Percentiles rank a stretch among this genome's conserved stretches.
phyloP scores from a whole-genome alignment of 2,888 invertebrate species.

The Neuroscelio doddi region DNA sequence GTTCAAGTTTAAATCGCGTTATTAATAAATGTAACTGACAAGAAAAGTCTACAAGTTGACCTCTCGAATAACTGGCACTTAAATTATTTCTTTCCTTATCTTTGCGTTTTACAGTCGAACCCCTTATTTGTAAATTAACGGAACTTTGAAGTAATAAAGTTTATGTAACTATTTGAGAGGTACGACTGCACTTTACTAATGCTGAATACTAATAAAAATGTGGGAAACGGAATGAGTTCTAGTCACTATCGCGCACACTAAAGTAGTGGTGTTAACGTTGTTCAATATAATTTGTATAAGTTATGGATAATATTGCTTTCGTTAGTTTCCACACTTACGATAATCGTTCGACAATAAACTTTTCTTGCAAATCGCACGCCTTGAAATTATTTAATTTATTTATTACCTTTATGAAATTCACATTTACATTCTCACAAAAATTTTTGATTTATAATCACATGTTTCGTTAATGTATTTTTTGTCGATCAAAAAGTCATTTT shows the following conservation, averaged over 20 bases:
- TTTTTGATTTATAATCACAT: too few species aligned
- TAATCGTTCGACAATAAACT: constrained; percentile 44
- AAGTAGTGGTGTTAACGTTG: constrained; percentile 32
- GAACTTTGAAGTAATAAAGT: too few species aligned
- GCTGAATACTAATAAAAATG: constrained; percentile 31
- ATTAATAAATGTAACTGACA: constrained; percentile 5
- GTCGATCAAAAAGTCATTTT: too few species aligned
- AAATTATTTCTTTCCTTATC: neutral
- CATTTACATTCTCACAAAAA: too few species aligned
- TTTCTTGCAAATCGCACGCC: constrained; percentile 35
- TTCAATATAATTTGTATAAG: constrained; percentile 35
- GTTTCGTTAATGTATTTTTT: too few species aligned
- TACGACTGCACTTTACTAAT: constrained; percentile 38
- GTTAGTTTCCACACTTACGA: constrained; percentile 33
- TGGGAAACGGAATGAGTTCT: constrained; percentile 16
- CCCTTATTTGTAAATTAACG: too few species aligned
- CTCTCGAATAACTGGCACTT: constrained; percentile 29
- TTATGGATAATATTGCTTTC: constrained; percentile 37
- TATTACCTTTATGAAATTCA: too few species aligned
- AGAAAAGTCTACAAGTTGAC: constrained; percentile 9
- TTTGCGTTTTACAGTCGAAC: too few species aligned
- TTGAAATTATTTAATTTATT: too few species aligned
- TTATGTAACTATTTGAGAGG: constrained; percentile 31
- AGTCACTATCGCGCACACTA: constrained; percentile 43
- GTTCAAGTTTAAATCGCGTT: constrained; percentile 22